These are phyloP conservation scores for Habrosyne pyritoides DNA, from an alignment of 2,888 invertebrate genomes.

Conservation along the genomic window DNA sequence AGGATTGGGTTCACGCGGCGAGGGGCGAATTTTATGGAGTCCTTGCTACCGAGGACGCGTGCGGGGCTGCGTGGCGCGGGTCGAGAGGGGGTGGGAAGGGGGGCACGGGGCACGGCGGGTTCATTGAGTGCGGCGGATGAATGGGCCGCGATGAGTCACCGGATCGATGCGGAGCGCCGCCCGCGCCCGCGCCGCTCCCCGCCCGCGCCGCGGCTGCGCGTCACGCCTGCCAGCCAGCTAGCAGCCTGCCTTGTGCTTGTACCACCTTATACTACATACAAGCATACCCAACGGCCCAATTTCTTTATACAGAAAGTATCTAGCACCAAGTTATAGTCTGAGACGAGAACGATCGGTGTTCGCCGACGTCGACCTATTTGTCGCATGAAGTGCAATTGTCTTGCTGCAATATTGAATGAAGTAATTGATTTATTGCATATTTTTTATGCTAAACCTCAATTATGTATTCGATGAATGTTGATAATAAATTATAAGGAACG, in stretches of 20 bases:
- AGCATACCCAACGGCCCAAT: slow-evolving; percentile 23
- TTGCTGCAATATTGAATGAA: background rate
- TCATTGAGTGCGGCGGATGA: slow-evolving; percentile 82
- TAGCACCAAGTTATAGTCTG: slow-evolving; percentile 17
- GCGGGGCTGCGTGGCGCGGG: slow-evolving; percentile 37
- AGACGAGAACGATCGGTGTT: background rate
- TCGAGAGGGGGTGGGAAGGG: slow-evolving; percentile 38
- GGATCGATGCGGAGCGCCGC: slow-evolving; percentile 65
- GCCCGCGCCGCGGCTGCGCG: slow-evolving; percentile 47
- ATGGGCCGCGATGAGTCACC: slow-evolving; percentile 79
- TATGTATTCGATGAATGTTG: background rate
- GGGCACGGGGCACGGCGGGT: slow-evolving; percentile 59
- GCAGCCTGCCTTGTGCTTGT: slow-evolving; percentile 2
- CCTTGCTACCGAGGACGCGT: slow-evolving; percentile 70
- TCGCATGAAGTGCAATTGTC: background rate
- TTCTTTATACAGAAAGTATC: slow-evolving; percentile 29
- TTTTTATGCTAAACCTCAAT: slow-evolving; percentile 4
- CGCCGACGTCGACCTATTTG: background rate
- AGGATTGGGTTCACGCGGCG: slow-evolving; percentile 62
- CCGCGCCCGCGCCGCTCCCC: slow-evolving; percentile 37
- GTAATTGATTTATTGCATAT: slow-evolving; percentile 3
- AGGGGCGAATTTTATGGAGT: slow-evolving; percentile 71
- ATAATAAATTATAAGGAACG: background rate
- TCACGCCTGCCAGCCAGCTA: slow-evolving; percentile 8
- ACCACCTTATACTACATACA: slow-evolving; percentile 11